Conservation (phyloP, 2,888 invertebrate species). For the Antheraea assamensis region DNA sequence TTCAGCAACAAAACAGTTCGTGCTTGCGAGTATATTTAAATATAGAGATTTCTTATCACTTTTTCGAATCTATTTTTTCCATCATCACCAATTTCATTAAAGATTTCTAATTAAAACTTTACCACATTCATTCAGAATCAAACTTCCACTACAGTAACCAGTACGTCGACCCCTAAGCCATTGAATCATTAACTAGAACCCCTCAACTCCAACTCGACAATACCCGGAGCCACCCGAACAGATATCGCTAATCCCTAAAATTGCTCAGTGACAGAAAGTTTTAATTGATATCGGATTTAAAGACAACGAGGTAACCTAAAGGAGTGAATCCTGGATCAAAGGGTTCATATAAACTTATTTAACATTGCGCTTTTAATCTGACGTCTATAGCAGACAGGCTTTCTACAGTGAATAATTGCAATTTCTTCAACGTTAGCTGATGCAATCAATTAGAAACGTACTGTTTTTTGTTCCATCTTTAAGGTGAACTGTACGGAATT, state of each 20-base stretch:
- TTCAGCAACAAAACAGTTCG: no score
- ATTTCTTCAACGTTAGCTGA: not conserved
- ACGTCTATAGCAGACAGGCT: not conserved
- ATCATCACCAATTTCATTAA: not conserved
- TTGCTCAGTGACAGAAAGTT: constrained; percentile 25
- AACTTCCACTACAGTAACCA: not conserved
- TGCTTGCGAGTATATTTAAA: no score
- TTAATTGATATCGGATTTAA: constrained; percentile 30
- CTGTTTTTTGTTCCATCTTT: no score
- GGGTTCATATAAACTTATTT: not conserved
- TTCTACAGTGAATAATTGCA: not conserved
- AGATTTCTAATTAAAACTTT: not conserved
- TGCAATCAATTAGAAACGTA: no score
- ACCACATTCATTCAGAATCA: not conserved
- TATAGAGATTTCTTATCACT: no score
- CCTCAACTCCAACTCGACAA: constrained; percentile 1
- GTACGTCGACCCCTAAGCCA: not conserved
- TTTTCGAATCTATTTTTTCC: not conserved
- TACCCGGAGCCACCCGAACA: not conserved
- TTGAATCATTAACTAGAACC: not conserved
- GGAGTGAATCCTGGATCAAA: not conserved
- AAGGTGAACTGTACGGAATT: no score
- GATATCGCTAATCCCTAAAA: constrained; percentile 3
- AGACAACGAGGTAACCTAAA: constrained; percentile 7
- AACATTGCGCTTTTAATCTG: constrained; percentile 1